Evolutionary conservation across 2,888 invertebrate species (phyloP), one percentile per base, ranked within the genome.

Genomic region (Sphaerophoria taeniata): DNA sequence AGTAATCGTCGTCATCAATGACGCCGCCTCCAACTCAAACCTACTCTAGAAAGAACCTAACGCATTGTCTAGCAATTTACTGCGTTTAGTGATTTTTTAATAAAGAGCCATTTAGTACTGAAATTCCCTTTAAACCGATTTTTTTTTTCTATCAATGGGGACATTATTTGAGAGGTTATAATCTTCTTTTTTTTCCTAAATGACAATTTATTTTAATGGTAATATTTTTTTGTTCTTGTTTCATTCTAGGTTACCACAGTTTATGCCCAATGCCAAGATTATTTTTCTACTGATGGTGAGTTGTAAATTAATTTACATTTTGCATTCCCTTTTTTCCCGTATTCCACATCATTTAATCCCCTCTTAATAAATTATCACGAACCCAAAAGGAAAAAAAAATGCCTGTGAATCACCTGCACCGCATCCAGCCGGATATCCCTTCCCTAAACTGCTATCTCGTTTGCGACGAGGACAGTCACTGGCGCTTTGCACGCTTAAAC

Each of bases 241-340:
- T 87, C 63, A 58, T 90, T 91, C 61, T 94, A 96, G 96, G 96
- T 95, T 96, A 96, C 95, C 95, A 95, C 95, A 95, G 95, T 95
- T 96, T 95, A 95, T 95, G 95, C 95, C 95, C 95, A 95, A 95
- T 95, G 96, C 95, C 94, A 95, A 95, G 95, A 95, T 95, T 95
- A 95, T 95, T 95, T 95, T 95, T 95, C 95, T 95, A 95, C 95
- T 95, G 95, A 96, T 96, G 96, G 96, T 96, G 92, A 95, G 95
- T 94, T 36, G 36, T n/a, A 31, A 60, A 43, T 60, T 43, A 24
- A 60, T 60, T 39, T 43, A 16, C 43, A 36, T 49, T 14, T 72
- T 45, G 43, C 33, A 47, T 16, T 72, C 61, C 24, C 33, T 55
- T 11, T 36, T 49, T 63, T 33, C 16, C 56, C 60, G 60, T 33